Evolutionary conservation across 2,888 invertebrate species (phyloP), one percentile per base, ranked within the genome.

Genomic region (Miltochrista miniata): DNA sequence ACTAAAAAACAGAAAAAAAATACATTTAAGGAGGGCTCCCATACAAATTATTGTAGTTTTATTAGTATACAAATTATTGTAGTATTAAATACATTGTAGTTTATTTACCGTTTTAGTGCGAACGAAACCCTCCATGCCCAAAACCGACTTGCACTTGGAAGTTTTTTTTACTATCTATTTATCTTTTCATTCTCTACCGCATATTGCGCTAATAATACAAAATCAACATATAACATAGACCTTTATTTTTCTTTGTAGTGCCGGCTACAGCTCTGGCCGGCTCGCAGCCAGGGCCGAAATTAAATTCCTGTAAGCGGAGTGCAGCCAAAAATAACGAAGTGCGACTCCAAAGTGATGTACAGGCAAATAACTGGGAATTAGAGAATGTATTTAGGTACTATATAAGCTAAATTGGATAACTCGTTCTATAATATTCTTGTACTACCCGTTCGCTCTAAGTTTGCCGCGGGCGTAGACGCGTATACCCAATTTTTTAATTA

Each of bases 261-360:
- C 18, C 5, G 18, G 18, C n/a, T n/a, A n/a, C n/a, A n/a, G n/a
- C 18, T 24, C 18, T 24, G 18, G 43, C 43, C 52, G 59, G 56
- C 51, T 61, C 57, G 54, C 60, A 53, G 52, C 54, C 49, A 54
- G 50, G 54, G 53, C 55, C 59, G 48, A 69, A 72, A 70, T 70
- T 64, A 65, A 73, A 73, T 70, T 70, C 69, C 63, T 44, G 45
- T 61, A 63, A 51, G 55, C 50, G 42, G 30, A 40, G 53, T 48
- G 55, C 57, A 43, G 54, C 54, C 59, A 48, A 61, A 66, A 68
- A 68, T 67, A 70, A 68, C 64, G 60, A 61, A 61, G 49, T 54
- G 46, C 40, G 3, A n/a, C 12, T 33, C 12, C 31, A 30, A 51
- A 48, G 46, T 45, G 53, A 50, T 51, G 53, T 48, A 44, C 35